These are phyloP conservation scores for Rhagophthalmus giganteus DNA, from an alignment of 2,888 invertebrate species.

Conservation along the genomic window DNA sequence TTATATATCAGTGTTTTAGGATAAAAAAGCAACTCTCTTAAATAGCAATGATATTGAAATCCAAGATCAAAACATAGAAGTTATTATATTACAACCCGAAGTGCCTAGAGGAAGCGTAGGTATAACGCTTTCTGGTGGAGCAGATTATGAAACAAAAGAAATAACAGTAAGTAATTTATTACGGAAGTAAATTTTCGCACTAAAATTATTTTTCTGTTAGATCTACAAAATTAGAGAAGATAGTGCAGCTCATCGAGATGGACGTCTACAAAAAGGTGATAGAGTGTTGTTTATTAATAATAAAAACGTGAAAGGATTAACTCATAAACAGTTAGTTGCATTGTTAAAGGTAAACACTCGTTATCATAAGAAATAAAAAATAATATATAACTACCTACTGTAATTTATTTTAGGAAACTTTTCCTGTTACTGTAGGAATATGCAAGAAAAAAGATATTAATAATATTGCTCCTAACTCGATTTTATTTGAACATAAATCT, in stretches of 20 bases:
- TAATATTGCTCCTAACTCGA: no score
- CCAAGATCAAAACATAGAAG: constrained; percentile 46
- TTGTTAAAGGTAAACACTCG: constrained; percentile 79
- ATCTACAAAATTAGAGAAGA: constrained; percentile 85
- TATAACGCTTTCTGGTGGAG: constrained; percentile 84
- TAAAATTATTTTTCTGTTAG: constrained; percentile 53
- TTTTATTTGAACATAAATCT: no score
- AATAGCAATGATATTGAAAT: neutral
- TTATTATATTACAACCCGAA: constrained; percentile 69
- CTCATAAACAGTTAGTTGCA: constrained; percentile 84
- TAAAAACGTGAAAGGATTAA: constrained; percentile 76
- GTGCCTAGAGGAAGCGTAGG: constrained; percentile 77
- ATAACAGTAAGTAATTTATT: constrained; percentile 86
- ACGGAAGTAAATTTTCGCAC: constrained; percentile 34
- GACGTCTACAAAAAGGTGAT: constrained; percentile 83
- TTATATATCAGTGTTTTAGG: no score
- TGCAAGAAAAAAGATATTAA: no score
- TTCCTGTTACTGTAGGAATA: no score
- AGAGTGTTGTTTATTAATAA: constrained; percentile 89
- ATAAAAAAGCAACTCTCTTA: neutral
- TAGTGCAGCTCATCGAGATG: constrained; percentile 85
- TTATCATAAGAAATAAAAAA: no score
- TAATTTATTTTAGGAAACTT: no score
- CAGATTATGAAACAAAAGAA: constrained; percentile 89
- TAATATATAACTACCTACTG: no score